Base-by-base conservation (phyloP, 2,888 invertebrate genomes). In the Physocephala rufipes region DNA sequence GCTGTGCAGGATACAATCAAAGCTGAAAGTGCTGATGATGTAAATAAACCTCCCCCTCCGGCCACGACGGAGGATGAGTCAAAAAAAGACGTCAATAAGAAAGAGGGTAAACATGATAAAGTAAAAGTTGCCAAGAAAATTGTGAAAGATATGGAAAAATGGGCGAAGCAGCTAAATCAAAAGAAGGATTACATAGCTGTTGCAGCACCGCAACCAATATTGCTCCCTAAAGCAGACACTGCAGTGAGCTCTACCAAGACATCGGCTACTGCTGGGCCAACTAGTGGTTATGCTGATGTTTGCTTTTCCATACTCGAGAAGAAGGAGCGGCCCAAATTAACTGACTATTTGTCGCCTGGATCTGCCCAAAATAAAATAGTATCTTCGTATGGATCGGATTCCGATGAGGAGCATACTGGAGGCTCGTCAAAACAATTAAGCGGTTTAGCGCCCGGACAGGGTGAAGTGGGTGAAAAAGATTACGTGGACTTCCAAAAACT, bases 41-140 rank as follows among this genome's bases (percentile, higher is more conserved):
- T 72, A 4, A 26, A 26, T 21, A 73, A 73, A 49, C 36, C 74
- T 7, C 74, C 75, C 30, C 30, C 63, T 9, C 13, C 67, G 12
- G 16, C 74, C 2, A 69, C 58, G 15, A 5, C 49, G n/a, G 76
- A 78, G 68, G 78, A 80, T 30, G 74, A 75, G 45, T 82, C 81
- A 24, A 85, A 82, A 74, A 87, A 88, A 74, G 45, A n/a, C 15
- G 15, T 28, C 21, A 58, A 45, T 24, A 79, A 88, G 86, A 75
- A 91, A 91, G 85, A 91, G 90, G 78, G 91, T 90, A 95, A 95
- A 79, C 94, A 94, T 73, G 97, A 97, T 79, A 97, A 97, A 87
- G 97, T 96, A 0, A 97, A 97, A 87, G 96, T 96, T 15, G 98
- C 98, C 5, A 97, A 98, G 84, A 96, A 97, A 86, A 97, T 98